phyloP scores from a whole-genome alignment of 1,140 invertebrate species.

The Ceratitis capitata region DNA sequence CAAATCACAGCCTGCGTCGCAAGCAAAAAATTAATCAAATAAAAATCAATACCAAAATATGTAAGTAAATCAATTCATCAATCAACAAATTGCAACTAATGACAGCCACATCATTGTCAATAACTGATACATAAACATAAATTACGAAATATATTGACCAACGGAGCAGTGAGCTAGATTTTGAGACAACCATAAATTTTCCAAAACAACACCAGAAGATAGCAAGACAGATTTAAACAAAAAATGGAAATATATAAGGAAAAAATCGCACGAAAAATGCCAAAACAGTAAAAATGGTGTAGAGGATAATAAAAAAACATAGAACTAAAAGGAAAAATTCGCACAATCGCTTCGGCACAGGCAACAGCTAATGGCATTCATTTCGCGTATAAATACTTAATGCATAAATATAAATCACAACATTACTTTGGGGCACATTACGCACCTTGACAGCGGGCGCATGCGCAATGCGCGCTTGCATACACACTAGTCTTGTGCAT shows the following conservation, averaged over 20 bases:
- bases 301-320: background rate
- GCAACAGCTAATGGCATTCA: background rate
- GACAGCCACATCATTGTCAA: constrained; percentile 22
- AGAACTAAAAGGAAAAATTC: background rate
- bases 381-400: background rate
- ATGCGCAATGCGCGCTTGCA: background rate
- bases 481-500: background rate
- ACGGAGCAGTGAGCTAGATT: background rate
- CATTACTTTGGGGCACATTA: background rate
- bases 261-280: background rate
- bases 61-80: constrained; percentile 3
- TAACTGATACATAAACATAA: background rate
- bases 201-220: background rate
- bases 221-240: too few relatives aligned
- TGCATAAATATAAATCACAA: too few relatives aligned
- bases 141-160: constrained; percentile 6
- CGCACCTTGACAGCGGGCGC: constrained; percentile 20
- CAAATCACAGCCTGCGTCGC: too few relatives aligned
- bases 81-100: background rate
- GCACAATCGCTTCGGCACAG: background rate
- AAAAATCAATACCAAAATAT: background rate
- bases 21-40: too few relatives aligned
- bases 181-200: background rate
- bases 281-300: background rate
- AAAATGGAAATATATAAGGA: background rate